Base-by-base conservation (phyloP, 1,140 invertebrate genomes). In the Heliconius eleuchia region DNA sequence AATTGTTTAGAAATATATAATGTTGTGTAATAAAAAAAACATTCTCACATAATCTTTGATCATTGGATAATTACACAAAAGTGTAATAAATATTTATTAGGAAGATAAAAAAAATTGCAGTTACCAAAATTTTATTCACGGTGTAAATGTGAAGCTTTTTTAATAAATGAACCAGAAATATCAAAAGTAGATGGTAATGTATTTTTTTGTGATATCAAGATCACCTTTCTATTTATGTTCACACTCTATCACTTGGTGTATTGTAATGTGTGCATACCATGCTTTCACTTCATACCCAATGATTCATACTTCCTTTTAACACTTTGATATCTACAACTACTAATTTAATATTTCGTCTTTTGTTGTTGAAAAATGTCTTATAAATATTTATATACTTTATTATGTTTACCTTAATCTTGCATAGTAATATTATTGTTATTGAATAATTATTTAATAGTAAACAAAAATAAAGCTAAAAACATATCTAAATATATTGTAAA, bases 251-350 rank as follows among this genome's bases (percentile, higher is more conserved):
- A 87, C 83, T 84, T 81, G 84, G 81, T 89, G 84, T 81, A 86
- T 85, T 84, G 85, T 89, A 89, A 87, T 87, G 83, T 87, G 85
- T 87, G 79, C 83, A 89, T 86, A 85, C 80, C 82, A 85, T 85
- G 84, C 89, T 92, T 92, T 92, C 91, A 91, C 91, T 91, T 88
- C 76, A 82, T 80, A 89, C 80, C 76, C 81, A 82, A 88, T 90
- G 87, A 89, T 83, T 88, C 86, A 88, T 86, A 84, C 79, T 83
- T 86, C 74, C 82, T 84, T 79, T 79, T 71, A 74, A 39, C n/a
- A 39, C 6, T 46, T 46, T 39, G 71, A 72, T 39, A 27, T 19
- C 34, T 39, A 72, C 18, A 76, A 76, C 60, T 73, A 74, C 73
- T 76, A 71, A 73, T 55, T 76, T 13, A 73, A 71, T 75, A 39